These are phyloP conservation scores for Dryocosmus kuriphilus DNA, from an alignment of 2,888 invertebrate species.

Conservation along the genomic window DNA sequence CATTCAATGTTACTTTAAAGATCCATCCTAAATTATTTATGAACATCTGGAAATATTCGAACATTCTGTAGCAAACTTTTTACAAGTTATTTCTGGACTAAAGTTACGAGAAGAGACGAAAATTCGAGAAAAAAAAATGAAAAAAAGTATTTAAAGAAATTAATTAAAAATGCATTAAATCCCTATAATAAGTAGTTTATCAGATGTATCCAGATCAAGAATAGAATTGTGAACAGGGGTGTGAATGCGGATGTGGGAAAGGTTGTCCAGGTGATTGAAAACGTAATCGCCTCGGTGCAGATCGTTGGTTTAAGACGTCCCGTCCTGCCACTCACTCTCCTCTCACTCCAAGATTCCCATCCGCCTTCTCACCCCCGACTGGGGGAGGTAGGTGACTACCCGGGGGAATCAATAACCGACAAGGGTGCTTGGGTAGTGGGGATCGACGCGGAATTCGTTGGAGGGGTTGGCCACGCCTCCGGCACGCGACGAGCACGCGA, in stretches of 20 bases:
- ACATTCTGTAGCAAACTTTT: too few species aligned
- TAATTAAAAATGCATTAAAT: not conserved
- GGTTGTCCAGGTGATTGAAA: slow-evolving; percentile 36
- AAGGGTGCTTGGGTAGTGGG: slow-evolving; percentile 68
- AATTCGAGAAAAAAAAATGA: too few species aligned
- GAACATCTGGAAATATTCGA: too few species aligned
- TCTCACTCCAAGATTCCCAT: slow-evolving; percentile 49
- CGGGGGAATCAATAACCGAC: slow-evolving; percentile 77
- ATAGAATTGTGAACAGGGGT: not conserved
- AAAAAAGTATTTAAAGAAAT: not conserved
- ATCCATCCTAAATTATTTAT: too few species aligned
- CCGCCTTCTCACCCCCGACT: not conserved
- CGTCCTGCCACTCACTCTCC: slow-evolving; percentile 35
- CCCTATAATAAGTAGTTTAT: not conserved
- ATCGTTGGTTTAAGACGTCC: slow-evolving; percentile 48
- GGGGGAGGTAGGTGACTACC: slow-evolving; percentile 68
- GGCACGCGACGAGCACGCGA: slow-evolving; percentile 77
- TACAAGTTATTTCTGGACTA: too few species aligned
- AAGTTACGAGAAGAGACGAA: too few species aligned
- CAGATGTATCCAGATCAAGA: not conserved
- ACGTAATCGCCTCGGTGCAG: slow-evolving; percentile 42
- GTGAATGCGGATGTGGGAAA: not conserved
- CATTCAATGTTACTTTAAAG: too few species aligned
- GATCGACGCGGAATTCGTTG: slow-evolving; percentile 58
- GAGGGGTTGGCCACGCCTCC: slow-evolving; percentile 72